phyloP scores from a whole-genome alignment of 2,113 vertebrate genomes.

The Tichodroma muraria region DNA sequence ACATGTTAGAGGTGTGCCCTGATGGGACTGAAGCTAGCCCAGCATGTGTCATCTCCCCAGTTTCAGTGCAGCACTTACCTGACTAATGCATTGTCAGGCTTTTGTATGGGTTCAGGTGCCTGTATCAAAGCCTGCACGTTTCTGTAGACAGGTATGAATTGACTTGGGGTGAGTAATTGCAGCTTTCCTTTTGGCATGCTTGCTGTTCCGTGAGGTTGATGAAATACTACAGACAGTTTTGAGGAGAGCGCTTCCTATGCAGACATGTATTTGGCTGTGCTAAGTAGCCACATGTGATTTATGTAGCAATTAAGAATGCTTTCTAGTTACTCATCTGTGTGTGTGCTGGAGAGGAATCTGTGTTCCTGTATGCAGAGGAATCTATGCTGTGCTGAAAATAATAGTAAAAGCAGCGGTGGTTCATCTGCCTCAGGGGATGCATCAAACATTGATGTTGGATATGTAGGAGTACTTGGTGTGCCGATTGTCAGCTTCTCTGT shows the following conservation, averaged over 20 bases:
- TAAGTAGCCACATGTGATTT: constrained; percentile 28
- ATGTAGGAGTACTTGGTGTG: background rate
- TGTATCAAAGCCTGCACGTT: rapidly evolving
- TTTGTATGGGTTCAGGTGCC: background rate
- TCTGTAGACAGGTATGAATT: background rate
- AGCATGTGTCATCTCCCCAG: background rate
- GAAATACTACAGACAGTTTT: background rate
- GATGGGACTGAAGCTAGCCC: background rate
- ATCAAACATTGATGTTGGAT: background rate
- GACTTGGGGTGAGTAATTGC: background rate
- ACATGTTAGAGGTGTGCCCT: rapidly evolving
- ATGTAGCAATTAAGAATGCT: constrained; percentile 29
- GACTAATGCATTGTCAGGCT: background rate
- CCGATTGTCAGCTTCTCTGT: background rate
- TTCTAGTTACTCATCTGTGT: constrained; percentile 22
- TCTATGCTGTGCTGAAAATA: background rate
- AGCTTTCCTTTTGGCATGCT: background rate
- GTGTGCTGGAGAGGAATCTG: background rate
- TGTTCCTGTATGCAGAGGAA: background rate
- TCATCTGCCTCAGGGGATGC: background rate
- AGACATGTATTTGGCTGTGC: constrained; percentile 6
- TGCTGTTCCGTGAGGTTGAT: background rate
- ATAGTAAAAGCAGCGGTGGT: background rate
- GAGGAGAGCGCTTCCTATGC: constrained; percentile 13
- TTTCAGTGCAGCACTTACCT: background rate